phyloP scores from a whole-genome alignment of 35 echinoderm and acorn worm genomes.

The Diadema setosum region DNA sequence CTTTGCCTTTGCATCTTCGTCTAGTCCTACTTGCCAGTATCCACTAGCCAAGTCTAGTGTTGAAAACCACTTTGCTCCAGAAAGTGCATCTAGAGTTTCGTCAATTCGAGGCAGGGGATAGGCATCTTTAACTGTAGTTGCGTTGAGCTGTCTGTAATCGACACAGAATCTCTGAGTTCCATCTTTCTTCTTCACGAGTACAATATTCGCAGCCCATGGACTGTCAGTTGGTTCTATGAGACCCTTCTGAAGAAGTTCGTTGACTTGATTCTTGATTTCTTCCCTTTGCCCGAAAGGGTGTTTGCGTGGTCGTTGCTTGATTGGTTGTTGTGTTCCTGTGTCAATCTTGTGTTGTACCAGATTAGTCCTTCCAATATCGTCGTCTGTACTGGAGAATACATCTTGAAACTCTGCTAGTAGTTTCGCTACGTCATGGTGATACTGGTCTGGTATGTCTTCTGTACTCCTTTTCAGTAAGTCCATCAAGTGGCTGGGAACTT shows the following conservation, averaged over 20 bases:
- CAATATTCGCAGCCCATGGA: too few relatives aligned
- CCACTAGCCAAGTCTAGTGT: too few relatives aligned
- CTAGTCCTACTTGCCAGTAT: too few relatives aligned
- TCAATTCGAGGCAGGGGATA: too few relatives aligned
- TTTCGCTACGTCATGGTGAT: neutral
- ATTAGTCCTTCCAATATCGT: conserved; percentile 52
- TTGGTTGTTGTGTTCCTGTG: neutral
- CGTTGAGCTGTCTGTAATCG: too few relatives aligned
- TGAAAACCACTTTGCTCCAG: conserved; percentile 8
- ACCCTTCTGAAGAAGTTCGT: neutral
- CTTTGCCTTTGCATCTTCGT: conserved; percentile 31
- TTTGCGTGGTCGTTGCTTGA: neutral
- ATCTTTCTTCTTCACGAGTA: too few relatives aligned
- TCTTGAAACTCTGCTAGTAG: conserved; percentile 38
- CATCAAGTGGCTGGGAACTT: neutral
- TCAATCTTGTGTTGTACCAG: conserved; percentile 5
- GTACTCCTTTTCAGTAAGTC: neutral
- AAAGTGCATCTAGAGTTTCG: neutral
- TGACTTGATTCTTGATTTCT: conserved; percentile 15
- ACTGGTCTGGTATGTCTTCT: neutral
- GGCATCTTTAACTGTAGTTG: too few relatives aligned
- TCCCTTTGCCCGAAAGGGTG: neutral
- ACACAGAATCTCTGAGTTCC: too few relatives aligned
- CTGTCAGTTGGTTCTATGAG: conserved; percentile 22
- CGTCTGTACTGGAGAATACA: neutral